Evolutionary conservation across 2,888 invertebrate species (phyloP).

Genomic region (Calliphora vomitoria): DNA sequence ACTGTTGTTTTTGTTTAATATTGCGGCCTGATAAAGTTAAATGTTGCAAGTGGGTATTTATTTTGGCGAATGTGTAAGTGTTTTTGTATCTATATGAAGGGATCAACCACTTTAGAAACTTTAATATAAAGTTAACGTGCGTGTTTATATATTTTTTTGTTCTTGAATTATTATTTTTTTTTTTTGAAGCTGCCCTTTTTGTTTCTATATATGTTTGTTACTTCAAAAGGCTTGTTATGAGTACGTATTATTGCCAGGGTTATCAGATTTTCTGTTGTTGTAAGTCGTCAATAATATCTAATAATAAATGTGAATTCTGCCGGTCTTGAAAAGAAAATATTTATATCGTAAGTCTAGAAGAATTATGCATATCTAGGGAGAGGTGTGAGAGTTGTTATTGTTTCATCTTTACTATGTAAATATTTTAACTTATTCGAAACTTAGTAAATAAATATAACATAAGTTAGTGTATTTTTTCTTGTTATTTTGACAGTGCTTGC

Average conservation of each 20-base stretch:
- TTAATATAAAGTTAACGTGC: slow-evolving; percentile 60
- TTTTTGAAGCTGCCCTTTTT: slow-evolving; percentile 19
- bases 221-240: neutral
- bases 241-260: neutral
- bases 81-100: slow-evolving; percentile 41
- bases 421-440: too few species aligned
- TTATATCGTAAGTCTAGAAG: neutral
- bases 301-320: too few species aligned
- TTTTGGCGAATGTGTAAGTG: slow-evolving; percentile 6
- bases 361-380: too few species aligned
- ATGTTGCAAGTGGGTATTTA: slow-evolving; percentile 49
- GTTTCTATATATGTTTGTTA: neutral
- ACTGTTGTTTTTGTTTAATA: slow-evolving; percentile 27
- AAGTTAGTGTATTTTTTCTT: too few species aligned
- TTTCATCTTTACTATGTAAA: too few species aligned
- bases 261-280: neutral
- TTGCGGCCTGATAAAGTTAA: slow-evolving; percentile 56
- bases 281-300: too few species aligned
- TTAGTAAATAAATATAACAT: too few species aligned
- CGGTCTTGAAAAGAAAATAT: too few species aligned
- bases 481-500: too few species aligned
- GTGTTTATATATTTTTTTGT: slow-evolving; percentile 48
- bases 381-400: too few species aligned
- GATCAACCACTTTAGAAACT: slow-evolving; percentile 52
- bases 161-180: slow-evolving; percentile 16